Evolutionary conservation across 2,797 vertebrate genomes (phyloP), one percentile per base, ranked within the genome.

Genomic region (Florisuga fusca): DNA sequence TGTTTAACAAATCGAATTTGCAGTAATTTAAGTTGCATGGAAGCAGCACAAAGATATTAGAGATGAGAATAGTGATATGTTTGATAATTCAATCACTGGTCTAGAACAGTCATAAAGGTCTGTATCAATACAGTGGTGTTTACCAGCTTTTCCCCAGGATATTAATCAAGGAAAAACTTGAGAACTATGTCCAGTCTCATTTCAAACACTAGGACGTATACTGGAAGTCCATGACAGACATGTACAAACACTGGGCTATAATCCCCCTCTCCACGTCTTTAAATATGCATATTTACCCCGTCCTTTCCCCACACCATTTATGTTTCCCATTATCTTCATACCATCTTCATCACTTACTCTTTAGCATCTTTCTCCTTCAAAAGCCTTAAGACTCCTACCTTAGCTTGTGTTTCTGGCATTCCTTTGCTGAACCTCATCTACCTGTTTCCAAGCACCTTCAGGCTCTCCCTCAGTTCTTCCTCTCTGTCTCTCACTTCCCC

Each of bases 221-320:
- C 0, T 33, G 10, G 31, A 88, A 71, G 16, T n/a, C 31, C 33
- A 26, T 5, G 4, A 3, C 38, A 61, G 29, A 22, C n/a, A 69
- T 15, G 5, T 14, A 34, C 0, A 9, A 83, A 38, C 7, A 12
- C 10, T 36, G 21, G 4, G 27, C 15, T 63, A 3, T 8, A 83
- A 74, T 11, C 5, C 25, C 61, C 20, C 19, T 38, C 38, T 48
- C 31, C 3, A 7, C 27, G 36, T 67, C 15, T 8, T 21, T 1
- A 7, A 27, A 66, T 3, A 26, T 1, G 14, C 3, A 18, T 50
- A 76, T 69, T 53, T 25, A 59, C 19, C 8, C 1, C 0, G 31
- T 51, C 15, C 26, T 71, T 58, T 17, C 8, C 2, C 17, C 6
- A 12, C 25, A 46, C 13, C 36, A 62, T 22, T 38, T 91, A 8